These are phyloP conservation scores for Caerostris extrusa DNA, from an alignment of 1,140 invertebrate genomes.

Conservation along the genomic window DNA sequence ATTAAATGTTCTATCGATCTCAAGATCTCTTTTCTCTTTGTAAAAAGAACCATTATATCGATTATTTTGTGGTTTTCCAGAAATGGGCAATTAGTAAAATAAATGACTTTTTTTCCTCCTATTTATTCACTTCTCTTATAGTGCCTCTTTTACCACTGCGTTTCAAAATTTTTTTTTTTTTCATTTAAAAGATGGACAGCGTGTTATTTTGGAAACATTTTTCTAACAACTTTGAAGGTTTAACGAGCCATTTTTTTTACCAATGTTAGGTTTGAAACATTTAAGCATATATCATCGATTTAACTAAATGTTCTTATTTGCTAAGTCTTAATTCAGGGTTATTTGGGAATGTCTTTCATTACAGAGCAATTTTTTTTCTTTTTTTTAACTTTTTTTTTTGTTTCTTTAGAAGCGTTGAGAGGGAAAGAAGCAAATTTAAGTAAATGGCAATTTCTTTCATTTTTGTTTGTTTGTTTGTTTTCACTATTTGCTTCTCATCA, in stretches of 20 bases:
- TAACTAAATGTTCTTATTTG: constrained; percentile 24
- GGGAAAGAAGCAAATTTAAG: neutral
- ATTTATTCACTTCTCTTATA: constrained; percentile 10
- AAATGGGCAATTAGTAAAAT: constrained; percentile 53
- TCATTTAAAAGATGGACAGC: neutral
- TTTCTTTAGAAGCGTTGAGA: neutral
- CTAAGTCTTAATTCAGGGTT: constrained; percentile 3
- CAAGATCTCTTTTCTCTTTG: neutral
- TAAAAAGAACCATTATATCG: constrained; percentile 21
- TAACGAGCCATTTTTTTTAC: constrained; percentile 9
- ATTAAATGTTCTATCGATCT: constrained; percentile 20
- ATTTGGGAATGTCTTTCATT: neutral
- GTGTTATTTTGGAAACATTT: constrained; percentile 38
- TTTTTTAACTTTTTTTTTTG: no score
- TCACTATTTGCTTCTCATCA: no score
- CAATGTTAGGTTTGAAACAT: neutral
- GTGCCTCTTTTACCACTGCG: neutral
- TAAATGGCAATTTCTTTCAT: neutral
- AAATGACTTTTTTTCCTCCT: constrained; percentile 36
- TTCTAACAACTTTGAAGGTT: constrained; percentile 21
- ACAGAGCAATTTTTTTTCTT: neutral
- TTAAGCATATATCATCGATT: constrained; percentile 37
- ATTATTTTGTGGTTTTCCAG: constrained; percentile 40
- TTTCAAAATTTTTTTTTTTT: neutral
- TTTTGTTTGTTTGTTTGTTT: neutral